These are phyloP conservation scores for Cephus pygmeus DNA, from an alignment of 2,888 invertebrate genomes.

Conservation along the genomic window DNA sequence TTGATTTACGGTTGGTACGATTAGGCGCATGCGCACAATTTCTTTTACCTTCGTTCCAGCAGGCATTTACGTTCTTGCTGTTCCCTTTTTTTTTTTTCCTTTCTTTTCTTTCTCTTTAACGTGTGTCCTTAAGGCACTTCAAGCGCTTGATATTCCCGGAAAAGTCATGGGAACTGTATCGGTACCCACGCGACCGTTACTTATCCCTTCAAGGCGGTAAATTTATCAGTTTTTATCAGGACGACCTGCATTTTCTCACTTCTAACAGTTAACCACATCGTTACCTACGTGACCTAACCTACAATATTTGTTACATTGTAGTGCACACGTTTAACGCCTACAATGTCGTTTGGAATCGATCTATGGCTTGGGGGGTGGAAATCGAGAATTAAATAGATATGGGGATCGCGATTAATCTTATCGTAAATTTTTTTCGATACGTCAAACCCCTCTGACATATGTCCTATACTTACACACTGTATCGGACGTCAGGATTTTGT, in stretches of 20 bases:
- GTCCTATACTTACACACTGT: not conserved
- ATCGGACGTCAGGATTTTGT: not conserved
- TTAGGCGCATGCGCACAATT: not conserved
- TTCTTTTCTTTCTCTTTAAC: not conserved
- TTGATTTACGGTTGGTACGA: not conserved
- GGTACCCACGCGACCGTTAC: conserved; percentile 8
- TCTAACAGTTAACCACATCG: not conserved
- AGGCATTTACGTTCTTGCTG: not conserved
- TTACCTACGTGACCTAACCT: not conserved
- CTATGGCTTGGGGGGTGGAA: not conserved
- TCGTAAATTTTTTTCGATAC: not conserved
- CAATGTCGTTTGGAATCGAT: not conserved
- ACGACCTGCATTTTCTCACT: not conserved
- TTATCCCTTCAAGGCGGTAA: conserved; percentile 2
- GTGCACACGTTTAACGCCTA: not conserved
- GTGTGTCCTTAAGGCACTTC: not conserved
- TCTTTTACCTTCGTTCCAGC: not conserved
- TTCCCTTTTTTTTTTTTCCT: too few species aligned
- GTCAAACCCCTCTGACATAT: not conserved
- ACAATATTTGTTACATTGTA: not conserved
- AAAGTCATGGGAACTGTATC: not conserved
- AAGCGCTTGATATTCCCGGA: not conserved
- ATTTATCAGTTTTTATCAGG: conserved; percentile 4
- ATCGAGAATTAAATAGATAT: not conserved
- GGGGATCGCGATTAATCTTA: not conserved